These are phyloP conservation scores for Hoplostethus atlanticus DNA, from an alignment of 2,797 vertebrate genomes.

Conservation along the genomic window DNA sequence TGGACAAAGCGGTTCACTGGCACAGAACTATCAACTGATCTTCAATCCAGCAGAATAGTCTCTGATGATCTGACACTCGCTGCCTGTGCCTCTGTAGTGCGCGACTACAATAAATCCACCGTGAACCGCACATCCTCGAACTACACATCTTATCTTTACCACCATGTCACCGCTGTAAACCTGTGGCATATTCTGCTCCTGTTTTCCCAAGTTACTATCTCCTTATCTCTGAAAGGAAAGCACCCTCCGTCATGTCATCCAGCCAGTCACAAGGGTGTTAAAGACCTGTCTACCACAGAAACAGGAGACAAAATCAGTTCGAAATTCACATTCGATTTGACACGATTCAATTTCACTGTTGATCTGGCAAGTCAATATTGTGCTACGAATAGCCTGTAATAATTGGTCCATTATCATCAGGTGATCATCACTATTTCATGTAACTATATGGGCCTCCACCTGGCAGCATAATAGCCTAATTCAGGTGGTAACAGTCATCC, in stretches of 20 bases:
- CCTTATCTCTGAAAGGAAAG: slow-evolving; percentile 43
- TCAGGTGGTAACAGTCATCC: slow-evolving; percentile 79
- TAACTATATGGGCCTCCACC: slow-evolving; percentile 76
- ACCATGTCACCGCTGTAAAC: slow-evolving; percentile 33
- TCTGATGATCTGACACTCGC: slow-evolving; percentile 63
- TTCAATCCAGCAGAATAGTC: slow-evolving; percentile 50
- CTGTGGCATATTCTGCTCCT: slow-evolving; percentile 26
- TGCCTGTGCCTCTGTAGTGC: slow-evolving; percentile 33
- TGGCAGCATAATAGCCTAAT: slow-evolving; percentile 79
- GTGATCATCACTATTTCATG: slow-evolving; percentile 69
- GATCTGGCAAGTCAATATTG: slow-evolving; percentile 42
- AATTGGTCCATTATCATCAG: slow-evolving; percentile 76
- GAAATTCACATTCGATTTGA: slow-evolving; percentile 48
- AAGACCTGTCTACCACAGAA: background rate
- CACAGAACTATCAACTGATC: slow-evolving; percentile 53
- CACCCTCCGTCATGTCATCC: slow-evolving; percentile 46
- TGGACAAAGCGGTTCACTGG: slow-evolving; percentile 48
- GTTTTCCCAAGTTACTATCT: slow-evolving; percentile 21
- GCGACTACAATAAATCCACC: slow-evolving; percentile 57
- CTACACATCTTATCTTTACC: slow-evolving; percentile 43
- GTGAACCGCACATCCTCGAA: slow-evolving; percentile 58
- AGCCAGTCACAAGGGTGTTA: slow-evolving; percentile 18
- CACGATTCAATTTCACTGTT: slow-evolving; percentile 19
- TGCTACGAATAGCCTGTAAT: slow-evolving; percentile 51
- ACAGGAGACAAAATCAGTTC: background rate